phyloP scores from a whole-genome alignment of 2,888 invertebrate genomes.

The Disparrhopalites patrizii region DNA sequence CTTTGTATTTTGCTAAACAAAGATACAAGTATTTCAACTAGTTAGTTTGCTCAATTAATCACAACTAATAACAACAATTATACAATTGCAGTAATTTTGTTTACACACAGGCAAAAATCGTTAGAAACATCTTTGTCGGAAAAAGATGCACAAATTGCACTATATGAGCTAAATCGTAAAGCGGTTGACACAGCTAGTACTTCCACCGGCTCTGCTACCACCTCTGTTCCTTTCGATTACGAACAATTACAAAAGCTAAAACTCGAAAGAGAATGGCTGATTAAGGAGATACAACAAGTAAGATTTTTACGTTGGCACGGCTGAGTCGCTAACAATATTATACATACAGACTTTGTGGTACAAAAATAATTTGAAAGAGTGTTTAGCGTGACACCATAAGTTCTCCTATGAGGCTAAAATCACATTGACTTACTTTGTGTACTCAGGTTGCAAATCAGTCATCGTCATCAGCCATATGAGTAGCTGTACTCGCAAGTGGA shows the following conservation, averaged over 20 bases:
- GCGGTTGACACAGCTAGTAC: background rate
- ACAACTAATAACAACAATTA: no score
- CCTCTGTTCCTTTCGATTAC: background rate
- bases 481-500: background rate
- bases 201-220: background rate
- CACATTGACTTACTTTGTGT: background rate
- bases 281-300: slow-evolving; percentile 31
- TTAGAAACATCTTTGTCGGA: slow-evolving; percentile 32
- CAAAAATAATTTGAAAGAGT: no score
- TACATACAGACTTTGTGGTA: background rate
- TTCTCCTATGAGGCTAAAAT: background rate
- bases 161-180: slow-evolving; percentile 8
- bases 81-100: no score
- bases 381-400: background rate
- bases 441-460: slow-evolving; percentile 10
- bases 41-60: no score
- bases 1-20: no score
- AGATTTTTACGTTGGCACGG: slow-evolving; percentile 40
- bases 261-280: slow-evolving; percentile 26
- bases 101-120: slow-evolving; percentile 31
- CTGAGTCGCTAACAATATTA: background rate
- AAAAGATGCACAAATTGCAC: slow-evolving; percentile 39
- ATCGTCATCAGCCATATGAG: background rate
- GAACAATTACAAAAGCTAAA: slow-evolving; percentile 15
- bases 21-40: no score